Evolutionary conservation across 2,888 invertebrate genomes (phyloP).

Genomic region (Synanthedon formicaeformis): DNA sequence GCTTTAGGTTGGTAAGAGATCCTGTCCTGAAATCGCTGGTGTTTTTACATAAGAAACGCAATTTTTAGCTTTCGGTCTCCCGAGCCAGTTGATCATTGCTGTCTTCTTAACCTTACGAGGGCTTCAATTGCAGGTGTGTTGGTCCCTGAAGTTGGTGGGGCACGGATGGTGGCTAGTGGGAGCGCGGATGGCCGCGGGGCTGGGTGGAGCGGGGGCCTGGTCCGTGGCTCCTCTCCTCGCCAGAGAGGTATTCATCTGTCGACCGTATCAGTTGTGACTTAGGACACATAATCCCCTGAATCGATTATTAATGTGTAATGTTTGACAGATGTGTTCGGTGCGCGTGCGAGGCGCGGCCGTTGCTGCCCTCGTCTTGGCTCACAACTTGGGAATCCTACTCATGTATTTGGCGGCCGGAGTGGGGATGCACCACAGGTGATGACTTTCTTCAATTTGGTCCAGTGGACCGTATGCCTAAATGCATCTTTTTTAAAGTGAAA

Average conservation of each 20-base stretch:
- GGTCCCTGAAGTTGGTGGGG: slow-evolving; percentile 40
- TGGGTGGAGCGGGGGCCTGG: slow-evolving; percentile 48
- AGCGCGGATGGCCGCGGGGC: slow-evolving; percentile 39
- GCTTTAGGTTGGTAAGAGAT: no score
- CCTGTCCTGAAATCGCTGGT: no score
- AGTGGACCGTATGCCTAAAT: no score
- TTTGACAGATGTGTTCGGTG: slow-evolving; percentile 30
- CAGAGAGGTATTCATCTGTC: slow-evolving; percentile 23
- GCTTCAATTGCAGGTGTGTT: slow-evolving; percentile 29
- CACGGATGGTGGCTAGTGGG: slow-evolving; percentile 33
- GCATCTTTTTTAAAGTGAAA: no score
- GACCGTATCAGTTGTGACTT: background rate
- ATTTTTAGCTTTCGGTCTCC: no score
- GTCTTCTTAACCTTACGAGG: no score
- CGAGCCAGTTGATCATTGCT: no score
- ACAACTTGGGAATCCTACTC: slow-evolving; percentile 42
- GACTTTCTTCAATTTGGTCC: no score
- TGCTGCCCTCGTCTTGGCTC: slow-evolving; percentile 34
- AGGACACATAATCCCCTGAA: background rate
- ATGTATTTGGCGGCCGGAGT: slow-evolving; percentile 45
- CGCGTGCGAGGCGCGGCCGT: slow-evolving; percentile 37
- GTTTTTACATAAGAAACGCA: no score
- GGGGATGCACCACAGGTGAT: slow-evolving; percentile 25
- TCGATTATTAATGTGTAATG: background rate
- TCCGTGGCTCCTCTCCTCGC: slow-evolving; percentile 37